A percentile compares a stretch with the other conserved stretches of the same genome.
Conservation (phyloP, 2,797 vertebrate species). For the Rhabdophis nuchalis region DNA sequence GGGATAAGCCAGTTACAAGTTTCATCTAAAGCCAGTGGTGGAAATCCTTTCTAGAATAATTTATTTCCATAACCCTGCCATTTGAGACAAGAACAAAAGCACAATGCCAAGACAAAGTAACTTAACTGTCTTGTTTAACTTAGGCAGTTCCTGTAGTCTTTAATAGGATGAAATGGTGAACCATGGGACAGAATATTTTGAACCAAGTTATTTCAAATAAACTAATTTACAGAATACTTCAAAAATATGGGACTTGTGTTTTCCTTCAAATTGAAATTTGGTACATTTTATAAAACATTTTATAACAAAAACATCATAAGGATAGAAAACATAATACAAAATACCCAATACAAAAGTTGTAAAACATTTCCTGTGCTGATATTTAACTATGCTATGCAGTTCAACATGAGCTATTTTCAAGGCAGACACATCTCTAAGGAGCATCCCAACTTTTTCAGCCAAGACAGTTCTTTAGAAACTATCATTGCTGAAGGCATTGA, state of each 20-base stretch:
- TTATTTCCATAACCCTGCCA: background rate
- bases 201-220: background rate
- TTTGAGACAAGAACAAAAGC: background rate
- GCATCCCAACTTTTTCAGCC: background rate
- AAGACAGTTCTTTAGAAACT: background rate
- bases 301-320: background rate
- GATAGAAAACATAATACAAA: background rate
- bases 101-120: background rate
- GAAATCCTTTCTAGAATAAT: background rate
- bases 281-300: background rate
- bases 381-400: background rate
- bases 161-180: background rate
- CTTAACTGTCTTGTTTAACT: background rate
- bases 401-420: background rate
- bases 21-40: background rate
- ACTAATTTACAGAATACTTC: background rate
- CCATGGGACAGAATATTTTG: background rate
- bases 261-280: background rate
- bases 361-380: background rate
- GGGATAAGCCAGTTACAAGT: background rate
- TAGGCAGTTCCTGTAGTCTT: constrained; percentile 4
- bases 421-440: background rate
- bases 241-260: background rate
- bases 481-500: background rate
- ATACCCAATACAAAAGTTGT: background rate